Base-by-base conservation (phyloP, 1,140 invertebrate species). In the Papilio polytes region DNA sequence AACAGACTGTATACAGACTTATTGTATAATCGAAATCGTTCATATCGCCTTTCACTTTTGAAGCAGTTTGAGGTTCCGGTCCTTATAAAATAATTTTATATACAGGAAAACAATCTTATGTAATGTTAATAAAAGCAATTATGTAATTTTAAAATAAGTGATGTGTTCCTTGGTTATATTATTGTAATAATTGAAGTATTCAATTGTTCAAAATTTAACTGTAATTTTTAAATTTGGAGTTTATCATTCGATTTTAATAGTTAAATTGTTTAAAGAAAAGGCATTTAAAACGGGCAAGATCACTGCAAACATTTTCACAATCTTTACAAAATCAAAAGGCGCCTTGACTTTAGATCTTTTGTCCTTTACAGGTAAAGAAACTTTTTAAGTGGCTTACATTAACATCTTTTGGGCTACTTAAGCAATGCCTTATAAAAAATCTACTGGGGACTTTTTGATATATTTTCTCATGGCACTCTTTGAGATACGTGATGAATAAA, bases 1-100 rank as follows among this genome's bases (percentile, higher is more conserved):
- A 15, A 31, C 4, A 13, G 12, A 31, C 26, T 74, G 41, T 46
- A 74, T 48, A 74, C 22, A 81, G 72, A 72, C 53, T 12, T 85
- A 81, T 91, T 89, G 85, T 85, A 86, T 89, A 90, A 91, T 83
- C 82, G 48, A 80, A 79, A 83, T 81, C 82, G 83, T 84, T 73
- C 79, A 87, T 83, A 80, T 89, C 82, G 31, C 87, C 90, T 91
- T 91, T 91, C 90, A 91, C 90, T 91, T 91, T 89, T 82, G 83
- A 70, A 85, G 84, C 80, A 81, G 83, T 73, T 78, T 63, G 78
- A 70, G 26, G 74, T 72, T 74, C 80, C 76, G 77, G 74, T 70
- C 63, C 26, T 81, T 48, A 82, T 74, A 74, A 78, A 48, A 6
- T 31, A 63, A 26, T 36, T 31, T 15, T 31, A 31, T 70, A 12